Base-by-base conservation (phyloP, 2,888 invertebrate genomes). In the Zonitis immaculata region DNA sequence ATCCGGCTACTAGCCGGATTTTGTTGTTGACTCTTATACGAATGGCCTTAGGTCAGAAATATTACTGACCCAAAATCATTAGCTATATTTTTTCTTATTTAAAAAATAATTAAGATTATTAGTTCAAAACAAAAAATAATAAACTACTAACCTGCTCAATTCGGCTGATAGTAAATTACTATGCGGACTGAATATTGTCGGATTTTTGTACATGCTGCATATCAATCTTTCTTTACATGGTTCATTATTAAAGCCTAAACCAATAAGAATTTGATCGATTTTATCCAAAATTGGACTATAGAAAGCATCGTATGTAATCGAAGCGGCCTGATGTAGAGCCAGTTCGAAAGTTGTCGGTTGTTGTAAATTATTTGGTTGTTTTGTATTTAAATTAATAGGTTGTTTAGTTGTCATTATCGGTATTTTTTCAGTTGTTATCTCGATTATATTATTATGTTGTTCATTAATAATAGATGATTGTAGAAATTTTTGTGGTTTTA, bases 151-250 rank as follows among this genome's bases (percentile, higher is more conserved):
- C 93, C 92, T 89, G 83, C 92, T 92, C 43, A 93, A 79, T 72
- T 92, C 91, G 39, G 88, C 88, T 14, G 92, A 92, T 48, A 93
- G 82, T 55, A 91, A 81, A 75, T 93, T 93, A 71, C 92, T 92
- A 71, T 90, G 89, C 0, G 92, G 93, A 55, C 90, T 86, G 67
- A 88, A 92, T 64, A 84, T 84, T 58, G 82, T 79, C 0, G 92
- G 93, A 70, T 89, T 89, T 67, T 86, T 88, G 77, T 93, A 93
- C 80, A 92, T 84, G 59, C 87, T 86, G 70, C 92, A 93, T 2
- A 93, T 84, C 0, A 92, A 82, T 54, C 91, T 78, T 71, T 91
- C 91, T 54, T 84, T 80, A 70, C 93, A 93, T 0, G 82, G 80
- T 58, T 87, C 85, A 9, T 89, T 88, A 1, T 73, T 73, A 39